Evolutionary conservation across 92 coral and sea anemone genomes (phyloP).

Genomic region (Nematostella vectensis): DNA sequence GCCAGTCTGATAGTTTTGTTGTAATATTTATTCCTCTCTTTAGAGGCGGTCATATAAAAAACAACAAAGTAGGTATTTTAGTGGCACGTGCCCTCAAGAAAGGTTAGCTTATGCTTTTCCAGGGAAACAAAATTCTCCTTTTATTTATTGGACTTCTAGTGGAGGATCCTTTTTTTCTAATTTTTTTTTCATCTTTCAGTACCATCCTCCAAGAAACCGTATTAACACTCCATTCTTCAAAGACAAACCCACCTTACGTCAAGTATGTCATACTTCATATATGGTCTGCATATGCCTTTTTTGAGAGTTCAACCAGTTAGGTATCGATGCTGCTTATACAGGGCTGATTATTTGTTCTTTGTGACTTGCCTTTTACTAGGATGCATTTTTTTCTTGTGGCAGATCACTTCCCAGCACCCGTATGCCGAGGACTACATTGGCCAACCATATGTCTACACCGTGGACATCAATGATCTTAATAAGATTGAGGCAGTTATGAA

Average conservation of each 20-base stretch:
- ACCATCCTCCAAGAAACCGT: slow-evolving; percentile 63
- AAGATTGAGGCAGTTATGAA: slow-evolving; percentile 53
- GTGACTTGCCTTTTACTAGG: not conserved
- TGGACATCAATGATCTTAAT: slow-evolving; percentile 45
- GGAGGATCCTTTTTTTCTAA: too few species aligned
- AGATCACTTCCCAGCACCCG: slow-evolving; percentile 95
- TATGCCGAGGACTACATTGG: slow-evolving; percentile 86
- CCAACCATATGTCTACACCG: slow-evolving; percentile 85
- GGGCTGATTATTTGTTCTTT: not conserved
- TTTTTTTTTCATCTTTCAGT: too few species aligned
- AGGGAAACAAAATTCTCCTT: not conserved
- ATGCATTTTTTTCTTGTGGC: slow-evolving; percentile 1
- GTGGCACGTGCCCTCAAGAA: too few species aligned
- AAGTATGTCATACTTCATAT: slow-evolving; percentile 70
- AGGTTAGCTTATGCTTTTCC: not conserved
- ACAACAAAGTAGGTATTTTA: too few species aligned
- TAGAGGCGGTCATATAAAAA: too few species aligned
- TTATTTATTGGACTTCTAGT: too few species aligned
- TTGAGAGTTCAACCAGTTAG: too few species aligned
- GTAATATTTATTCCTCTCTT: too few species aligned
- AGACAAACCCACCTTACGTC: slow-evolving; percentile 86
- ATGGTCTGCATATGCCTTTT: too few species aligned
- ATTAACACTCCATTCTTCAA: slow-evolving; percentile 66
- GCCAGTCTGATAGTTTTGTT: too few species aligned
- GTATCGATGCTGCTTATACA: too few species aligned